A percentile compares a stretch with the other conserved stretches of the same genome.
Evolutionary conservation across 2,888 invertebrate species (phyloP).

Genomic region (Yponomeuta plumbellus): DNA sequence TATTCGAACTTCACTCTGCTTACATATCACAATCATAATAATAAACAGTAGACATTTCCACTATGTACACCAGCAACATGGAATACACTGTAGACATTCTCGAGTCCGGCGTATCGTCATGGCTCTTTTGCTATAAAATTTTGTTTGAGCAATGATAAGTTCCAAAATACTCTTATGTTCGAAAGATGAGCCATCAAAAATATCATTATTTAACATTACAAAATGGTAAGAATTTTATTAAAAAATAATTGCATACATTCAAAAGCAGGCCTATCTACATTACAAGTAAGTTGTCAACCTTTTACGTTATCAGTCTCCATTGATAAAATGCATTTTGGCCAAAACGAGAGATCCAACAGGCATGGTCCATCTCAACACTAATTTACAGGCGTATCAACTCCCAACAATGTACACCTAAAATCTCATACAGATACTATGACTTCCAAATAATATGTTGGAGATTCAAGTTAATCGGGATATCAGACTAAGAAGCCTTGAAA

Average conservation of each 20-base stretch:
- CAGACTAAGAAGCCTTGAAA: not conserved
- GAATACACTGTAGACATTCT: conserved; percentile 53
- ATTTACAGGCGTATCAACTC: conserved; percentile 5
- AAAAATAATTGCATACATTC: conserved; percentile 65
- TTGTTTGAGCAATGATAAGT: conserved; percentile 69
- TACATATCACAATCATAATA: conserved; percentile 69
- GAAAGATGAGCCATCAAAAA: conserved; percentile 73
- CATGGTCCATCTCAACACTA: conserved; percentile 39
- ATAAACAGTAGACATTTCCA: conserved; percentile 32
- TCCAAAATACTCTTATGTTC: conserved; percentile 59
- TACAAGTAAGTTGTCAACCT: conserved; percentile 59
- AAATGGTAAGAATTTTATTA: conserved; percentile 45
- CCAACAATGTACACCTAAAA: not conserved
- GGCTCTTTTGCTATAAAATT: conserved; percentile 61
- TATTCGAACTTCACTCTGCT: conserved; percentile 45
- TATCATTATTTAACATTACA: conserved; percentile 51
- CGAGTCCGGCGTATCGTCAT: conserved; percentile 57
- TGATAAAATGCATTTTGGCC: conserved; percentile 72
- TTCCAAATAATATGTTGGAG: conserved; percentile 14
- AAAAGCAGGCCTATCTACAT: conserved; percentile 69
- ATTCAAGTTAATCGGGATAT: not conserved
- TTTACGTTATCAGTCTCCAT: conserved; percentile 74
- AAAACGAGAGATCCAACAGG: conserved; percentile 66
- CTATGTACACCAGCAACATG: conserved; percentile 56
- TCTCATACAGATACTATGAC: conserved; percentile 61